A percentile compares a stretch with the other conserved stretches of the same genome.
phyloP scores from a whole-genome alignment of 2,888 invertebrate species.

The Erebia epiphron region DNA sequence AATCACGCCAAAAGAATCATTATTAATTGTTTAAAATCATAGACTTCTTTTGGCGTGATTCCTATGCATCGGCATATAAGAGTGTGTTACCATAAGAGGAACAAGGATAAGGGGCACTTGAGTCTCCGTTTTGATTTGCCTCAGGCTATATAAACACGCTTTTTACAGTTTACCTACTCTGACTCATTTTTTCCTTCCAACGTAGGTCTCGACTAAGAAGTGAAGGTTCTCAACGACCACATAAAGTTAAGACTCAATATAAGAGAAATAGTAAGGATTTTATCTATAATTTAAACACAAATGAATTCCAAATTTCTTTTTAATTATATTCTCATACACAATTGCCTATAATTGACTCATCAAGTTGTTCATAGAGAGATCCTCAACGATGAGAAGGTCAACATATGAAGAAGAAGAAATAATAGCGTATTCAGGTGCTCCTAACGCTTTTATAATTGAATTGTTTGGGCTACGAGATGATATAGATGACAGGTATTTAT shows the following conservation, averaged over 20 bases:
- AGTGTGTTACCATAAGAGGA: too few species aligned
- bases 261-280: constrained; percentile 1
- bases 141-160: too few species aligned
- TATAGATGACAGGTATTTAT: constrained; percentile 74
- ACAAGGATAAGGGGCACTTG: too few species aligned
- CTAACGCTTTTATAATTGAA: constrained; percentile 85
- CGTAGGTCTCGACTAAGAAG: neutral
- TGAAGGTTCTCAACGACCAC: neutral
- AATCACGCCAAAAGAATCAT: too few species aligned
- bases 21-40: too few species aligned
- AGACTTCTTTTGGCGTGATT: too few species aligned
- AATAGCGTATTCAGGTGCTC: constrained; percentile 58
- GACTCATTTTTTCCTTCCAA: neutral
- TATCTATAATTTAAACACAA: neutral
- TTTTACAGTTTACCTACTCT: neutral
- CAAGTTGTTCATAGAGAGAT: constrained; percentile 44
- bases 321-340: neutral
- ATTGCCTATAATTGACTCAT: too few species aligned
- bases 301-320: neutral
- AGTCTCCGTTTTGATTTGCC: too few species aligned
- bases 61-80: too few species aligned
- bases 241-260: neutral
- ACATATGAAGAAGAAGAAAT: constrained; percentile 36
- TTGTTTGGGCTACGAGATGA: constrained; percentile 79
- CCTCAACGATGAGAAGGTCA: constrained; percentile 33